phyloP scores from a whole-genome alignment of 64 coral and sea anemone genomes.

The Pocillopora verrucosa region DNA sequence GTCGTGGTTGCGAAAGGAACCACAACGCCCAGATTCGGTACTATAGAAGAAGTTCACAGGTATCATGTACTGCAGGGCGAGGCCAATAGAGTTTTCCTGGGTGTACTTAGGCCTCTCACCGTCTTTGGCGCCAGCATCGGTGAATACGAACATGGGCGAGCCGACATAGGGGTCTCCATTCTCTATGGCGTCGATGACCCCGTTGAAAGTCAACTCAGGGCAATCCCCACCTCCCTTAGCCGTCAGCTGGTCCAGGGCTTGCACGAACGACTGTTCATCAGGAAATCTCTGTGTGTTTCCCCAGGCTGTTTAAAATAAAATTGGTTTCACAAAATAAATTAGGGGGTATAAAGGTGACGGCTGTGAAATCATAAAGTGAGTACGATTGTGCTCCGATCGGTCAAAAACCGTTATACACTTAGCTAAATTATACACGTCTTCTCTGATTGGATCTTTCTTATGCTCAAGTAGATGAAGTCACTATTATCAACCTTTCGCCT shows the following conservation, averaged over 20 bases:
- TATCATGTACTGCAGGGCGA: constrained; percentile 42
- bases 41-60: constrained; percentile 74
- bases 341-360: too few relatives aligned
- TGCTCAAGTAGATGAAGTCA: too few relatives aligned
- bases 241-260: constrained; percentile 16
- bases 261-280: background rate
- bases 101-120: constrained; percentile 55
- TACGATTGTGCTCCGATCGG: too few relatives aligned
- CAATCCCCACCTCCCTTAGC: constrained; percentile 50
- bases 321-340: too few relatives aligned
- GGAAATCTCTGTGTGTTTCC: constrained; percentile 24
- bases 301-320: constrained; percentile 4
- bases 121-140: constrained; percentile 63
- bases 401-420: too few relatives aligned
- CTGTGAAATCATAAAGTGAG: background rate
- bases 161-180: background rate
- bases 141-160: constrained; percentile 76
- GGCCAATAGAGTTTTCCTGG: constrained; percentile 50
- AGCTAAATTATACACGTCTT: too few relatives aligned
- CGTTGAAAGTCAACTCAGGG: constrained; percentile 52
- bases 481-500: too few relatives aligned
- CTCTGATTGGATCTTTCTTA: too few relatives aligned
- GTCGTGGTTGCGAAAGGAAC: constrained; percentile 14
- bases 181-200: constrained; percentile 46
- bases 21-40: constrained; percentile 16